phyloP scores from a whole-genome alignment of 2,888 invertebrate species.

The Caenorhabditis sp. region DNA sequence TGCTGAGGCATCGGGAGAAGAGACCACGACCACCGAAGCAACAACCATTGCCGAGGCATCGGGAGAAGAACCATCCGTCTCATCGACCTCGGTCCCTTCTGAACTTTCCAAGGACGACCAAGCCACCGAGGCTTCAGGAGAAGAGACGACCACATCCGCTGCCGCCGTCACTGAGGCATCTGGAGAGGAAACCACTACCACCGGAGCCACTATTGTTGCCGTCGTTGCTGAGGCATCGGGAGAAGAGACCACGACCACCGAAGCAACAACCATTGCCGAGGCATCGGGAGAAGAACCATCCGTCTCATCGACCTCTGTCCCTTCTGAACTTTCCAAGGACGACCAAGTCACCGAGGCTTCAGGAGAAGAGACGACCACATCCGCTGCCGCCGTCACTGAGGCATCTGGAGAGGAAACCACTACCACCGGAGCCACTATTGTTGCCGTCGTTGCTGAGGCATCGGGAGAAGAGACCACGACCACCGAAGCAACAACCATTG shows the following conservation, averaged over 20 bases:
- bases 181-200: constrained; percentile 24
- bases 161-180: constrained; percentile 36
- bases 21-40: constrained; percentile 25
- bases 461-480: constrained; percentile 22
- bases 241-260: constrained; percentile 34
- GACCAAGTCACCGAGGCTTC: constrained; percentile 21
- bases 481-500: background rate
- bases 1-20: constrained; percentile 46
- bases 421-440: constrained; percentile 18
- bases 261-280: constrained; percentile 38
- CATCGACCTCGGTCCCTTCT: constrained; percentile 17
- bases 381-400: constrained; percentile 20
- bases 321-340: background rate
- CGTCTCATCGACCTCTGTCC: constrained; percentile 5
- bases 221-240: constrained; percentile 32
- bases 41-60: constrained; percentile 36
- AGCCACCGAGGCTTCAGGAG: constrained; percentile 55
- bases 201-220: constrained; percentile 10
- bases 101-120: constrained; percentile 33
- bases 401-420: constrained; percentile 39
- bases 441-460: background rate
- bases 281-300: constrained; percentile 48
- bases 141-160: constrained; percentile 36
- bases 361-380: constrained; percentile 42
- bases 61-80: constrained; percentile 38